Base-by-base conservation (phyloP, 2,888 invertebrate species). In the Harmothoe impar region DNA sequence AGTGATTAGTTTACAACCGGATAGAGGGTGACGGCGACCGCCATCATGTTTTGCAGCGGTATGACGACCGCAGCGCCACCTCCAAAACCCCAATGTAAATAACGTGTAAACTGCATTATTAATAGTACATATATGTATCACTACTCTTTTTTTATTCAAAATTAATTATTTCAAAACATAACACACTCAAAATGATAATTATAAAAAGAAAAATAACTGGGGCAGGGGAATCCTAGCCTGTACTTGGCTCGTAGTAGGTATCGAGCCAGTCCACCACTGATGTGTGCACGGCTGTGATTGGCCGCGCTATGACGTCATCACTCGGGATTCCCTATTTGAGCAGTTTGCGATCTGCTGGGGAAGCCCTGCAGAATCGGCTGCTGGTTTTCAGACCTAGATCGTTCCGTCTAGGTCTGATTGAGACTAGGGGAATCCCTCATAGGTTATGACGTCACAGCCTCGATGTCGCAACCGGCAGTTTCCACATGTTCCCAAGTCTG, bases 381-480 rank as follows among this genome's bases (percentile, higher is more conserved):
- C n/a, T n/a, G n/a, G n/a, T n/a, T n/a, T n/a, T n/a, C n/a, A n/a
- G n/a, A n/a, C n/a, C n/a, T n/a, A n/a, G n/a, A n/a, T n/a, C n/a
- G n/a, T n/a, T n/a, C n/a, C n/a, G n/a, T n/a, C n/a, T n/a, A n/a
- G n/a, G n/a, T n/a, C n/a, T n/a, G n/a, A n/a, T n/a, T n/a, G n/a
- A n/a, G n/a, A n/a, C n/a, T n/a, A 23, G 33, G 33, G 77, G 33
- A 33, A 77, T 31, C 31, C 77, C 77, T 25, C 12, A 20, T 10
- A n/a, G 17, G 3, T 33, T 33, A 81, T 81, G 81, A 81, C 81
- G 81, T 81, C 81, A 52, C 54, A 86, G 86, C 86, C 86, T 86
- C 86, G 20, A 0, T 86, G 51, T 86, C 86, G 29, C 25, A 86
- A 54, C 86, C 86, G 86, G 86, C 86, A 31, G 52, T 86, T 86